Evolutionary conservation across 2,797 vertebrate genomes (phyloP), one percentile per base, ranked within the genome.

Genomic region (Platyrinchus mystaceus): DNA sequence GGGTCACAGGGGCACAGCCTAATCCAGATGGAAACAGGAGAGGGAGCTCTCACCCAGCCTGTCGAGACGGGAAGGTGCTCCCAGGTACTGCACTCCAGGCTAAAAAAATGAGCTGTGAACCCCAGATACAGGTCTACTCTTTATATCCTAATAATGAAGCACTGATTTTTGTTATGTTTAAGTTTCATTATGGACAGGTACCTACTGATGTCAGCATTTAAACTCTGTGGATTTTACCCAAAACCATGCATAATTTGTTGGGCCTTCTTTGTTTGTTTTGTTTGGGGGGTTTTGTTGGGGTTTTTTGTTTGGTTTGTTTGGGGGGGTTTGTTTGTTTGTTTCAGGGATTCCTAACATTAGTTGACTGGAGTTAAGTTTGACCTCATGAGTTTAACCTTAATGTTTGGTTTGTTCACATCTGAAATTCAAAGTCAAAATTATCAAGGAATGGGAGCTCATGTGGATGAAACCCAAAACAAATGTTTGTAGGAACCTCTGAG

Each of bases 401-500:
- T 86, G 66, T 93, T 93, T 92, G 69, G 58, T 87, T 95, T 86
- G 53, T 82, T 95, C 96, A 84, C 83, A 84, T 96, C 73, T 93
- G 86, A 96, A 96, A 96, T 93, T 96, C 93, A 93, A 93, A 96
- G 93, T 93, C 80, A 95, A 96, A 95, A 96, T 95, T 94, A 92
- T 84, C 84, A 83, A 68, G 96, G 94, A 94, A 97, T 97, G 92
- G 95, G 94, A 97, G 88, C 88, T 93, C 28, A 83, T 70, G 71
- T 97, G 97, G 97, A 97, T 67, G 43, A 86, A 94, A 89, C 96
- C 97, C 97, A 97, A 97, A 96, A 88, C 71, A 97, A 97, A 97
- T 97, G 95, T 97, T 97, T 97, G 92, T 93, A 95, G 94, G 94
- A 97, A 95, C 92, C 95, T 97, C 92, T 97, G 96, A 97, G 96